phyloP scores from a whole-genome alignment of 2,888 invertebrate species.

The Autographa gamma region DNA sequence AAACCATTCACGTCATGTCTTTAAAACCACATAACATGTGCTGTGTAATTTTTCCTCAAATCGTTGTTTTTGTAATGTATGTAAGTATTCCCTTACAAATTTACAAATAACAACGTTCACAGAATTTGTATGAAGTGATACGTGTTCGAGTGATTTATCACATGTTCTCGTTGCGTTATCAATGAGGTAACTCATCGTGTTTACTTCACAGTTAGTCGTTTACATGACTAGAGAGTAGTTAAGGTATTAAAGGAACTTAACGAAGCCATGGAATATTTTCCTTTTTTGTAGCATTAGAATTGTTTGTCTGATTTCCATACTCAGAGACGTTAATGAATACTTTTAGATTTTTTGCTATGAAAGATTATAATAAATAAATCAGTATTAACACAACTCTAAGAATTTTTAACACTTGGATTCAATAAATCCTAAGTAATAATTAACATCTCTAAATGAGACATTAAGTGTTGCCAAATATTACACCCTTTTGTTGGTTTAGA shows the following conservation, averaged over 20 bases:
- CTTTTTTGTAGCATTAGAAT: background rate
- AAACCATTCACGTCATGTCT: background rate
- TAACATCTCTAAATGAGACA: too few species aligned
- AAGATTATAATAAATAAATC: too few species aligned
- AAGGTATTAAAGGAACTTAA: slow-evolving; percentile 3
- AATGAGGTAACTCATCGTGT: slow-evolving; percentile 27
- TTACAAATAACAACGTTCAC: slow-evolving; percentile 25
- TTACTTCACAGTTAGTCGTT: slow-evolving; percentile 31
- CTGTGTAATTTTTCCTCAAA: slow-evolving; percentile 18
- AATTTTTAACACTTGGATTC: too few species aligned
- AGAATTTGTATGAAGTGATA: slow-evolving; percentile 22
- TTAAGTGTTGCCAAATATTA: background rate
- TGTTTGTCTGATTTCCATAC: too few species aligned
- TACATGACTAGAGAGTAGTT: slow-evolving; percentile 55
- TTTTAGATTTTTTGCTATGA: too few species aligned
- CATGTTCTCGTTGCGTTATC: slow-evolving; percentile 23
- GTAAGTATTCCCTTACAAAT: slow-evolving; percentile 4
- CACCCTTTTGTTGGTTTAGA: background rate
- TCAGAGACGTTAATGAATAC: too few species aligned
- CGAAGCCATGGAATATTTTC: background rate
- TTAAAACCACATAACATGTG: background rate
- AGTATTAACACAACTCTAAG: too few species aligned
- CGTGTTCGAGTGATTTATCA: slow-evolving; percentile 37
- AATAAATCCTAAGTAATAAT: too few species aligned
- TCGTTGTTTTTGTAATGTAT: slow-evolving; percentile 21